phyloP scores from a whole-genome alignment of 2,113 vertebrate species.

The mouse (Mus musculus) region DNA sequence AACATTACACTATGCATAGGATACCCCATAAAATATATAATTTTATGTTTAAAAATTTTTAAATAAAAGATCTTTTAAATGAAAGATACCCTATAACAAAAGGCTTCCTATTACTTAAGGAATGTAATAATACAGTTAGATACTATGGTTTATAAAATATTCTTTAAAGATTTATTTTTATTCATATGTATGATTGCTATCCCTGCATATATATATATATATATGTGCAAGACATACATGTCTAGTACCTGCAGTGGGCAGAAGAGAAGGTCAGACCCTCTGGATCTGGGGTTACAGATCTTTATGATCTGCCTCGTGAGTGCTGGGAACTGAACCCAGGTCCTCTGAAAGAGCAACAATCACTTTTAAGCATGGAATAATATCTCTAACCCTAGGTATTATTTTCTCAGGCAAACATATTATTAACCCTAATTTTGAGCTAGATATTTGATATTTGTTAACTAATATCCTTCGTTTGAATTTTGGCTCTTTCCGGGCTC shows the following conservation, averaged over 20 bases:
- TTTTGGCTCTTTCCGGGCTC: neutral
- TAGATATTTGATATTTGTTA: neutral
- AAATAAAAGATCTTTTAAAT: neutral
- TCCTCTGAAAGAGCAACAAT: neutral
- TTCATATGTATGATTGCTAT: neutral
- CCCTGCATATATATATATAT: neutral
- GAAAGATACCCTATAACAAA: neutral
- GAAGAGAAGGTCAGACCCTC: neutral
- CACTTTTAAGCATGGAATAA: neutral
- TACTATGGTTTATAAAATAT: neutral
- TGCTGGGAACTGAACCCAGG: neutral
- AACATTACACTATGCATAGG: neutral
- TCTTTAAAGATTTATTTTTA: neutral
- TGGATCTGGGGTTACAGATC: neutral
- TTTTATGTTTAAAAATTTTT: neutral
- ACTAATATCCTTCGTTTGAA: slow-evolving; percentile 8
- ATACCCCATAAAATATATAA: neutral
- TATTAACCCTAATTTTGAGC: neutral
- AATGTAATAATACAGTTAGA: neutral
- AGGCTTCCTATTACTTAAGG: neutral
- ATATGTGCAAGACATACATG: neutral
- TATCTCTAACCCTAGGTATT: neutral
- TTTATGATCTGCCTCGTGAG: neutral
- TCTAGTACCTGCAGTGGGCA: neutral
- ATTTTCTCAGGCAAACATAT: neutral